Conservation (phyloP, 2,113 vertebrate genomes). For the Plecotus auritus region DNA sequence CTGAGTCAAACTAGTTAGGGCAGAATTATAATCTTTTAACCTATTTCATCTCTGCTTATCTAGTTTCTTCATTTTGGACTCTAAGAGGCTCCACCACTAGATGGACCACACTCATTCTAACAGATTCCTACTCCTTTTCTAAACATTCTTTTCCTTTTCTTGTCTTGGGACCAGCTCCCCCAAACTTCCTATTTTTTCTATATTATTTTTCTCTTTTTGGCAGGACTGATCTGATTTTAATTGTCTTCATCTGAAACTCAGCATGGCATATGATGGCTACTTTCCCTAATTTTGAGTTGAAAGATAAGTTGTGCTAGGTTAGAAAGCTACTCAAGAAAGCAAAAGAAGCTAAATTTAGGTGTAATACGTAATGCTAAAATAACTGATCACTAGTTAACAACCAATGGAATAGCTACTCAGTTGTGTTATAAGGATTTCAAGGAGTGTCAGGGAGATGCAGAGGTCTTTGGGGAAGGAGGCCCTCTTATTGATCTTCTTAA, state of each 20-base stretch:
- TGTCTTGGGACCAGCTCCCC: neutral
- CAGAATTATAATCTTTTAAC: neutral
- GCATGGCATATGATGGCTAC: rapidly evolving
- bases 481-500: neutral
- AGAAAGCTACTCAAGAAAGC: neutral
- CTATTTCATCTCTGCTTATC: neutral
- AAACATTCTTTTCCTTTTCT: neutral
- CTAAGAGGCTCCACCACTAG: neutral
- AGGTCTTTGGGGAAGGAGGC: neutral
- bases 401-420: neutral
- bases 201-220: neutral
- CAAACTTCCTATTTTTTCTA: neutral
- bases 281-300: neutral
- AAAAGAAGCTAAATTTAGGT: neutral
- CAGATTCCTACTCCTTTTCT: neutral
- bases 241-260: neutral
- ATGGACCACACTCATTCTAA: neutral
- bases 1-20: too few species aligned
- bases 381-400: neutral
- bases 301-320: neutral
- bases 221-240: neutral
- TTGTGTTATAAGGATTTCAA: neutral
- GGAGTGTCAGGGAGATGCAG: neutral
- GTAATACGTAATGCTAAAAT: neutral
- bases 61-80: neutral